phyloP scores from a whole-genome alignment of 2,888 invertebrate species.

The Hesperia comma region DNA sequence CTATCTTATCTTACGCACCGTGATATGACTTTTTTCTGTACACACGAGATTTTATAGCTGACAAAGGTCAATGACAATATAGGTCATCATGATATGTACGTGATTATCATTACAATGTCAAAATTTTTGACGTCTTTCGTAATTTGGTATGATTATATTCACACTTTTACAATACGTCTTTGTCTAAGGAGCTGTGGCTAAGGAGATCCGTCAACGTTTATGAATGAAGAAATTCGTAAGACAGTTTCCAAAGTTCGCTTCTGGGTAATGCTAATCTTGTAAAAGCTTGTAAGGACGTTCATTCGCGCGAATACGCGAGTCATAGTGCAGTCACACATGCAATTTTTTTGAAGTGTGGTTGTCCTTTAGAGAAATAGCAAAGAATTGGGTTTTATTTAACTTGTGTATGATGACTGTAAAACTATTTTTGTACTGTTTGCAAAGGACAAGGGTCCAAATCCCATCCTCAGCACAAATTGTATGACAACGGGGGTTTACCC shows the following conservation, averaged over 20 bases:
- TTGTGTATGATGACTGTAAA: not conserved
- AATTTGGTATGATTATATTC: not conserved
- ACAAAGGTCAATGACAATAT: constrained; percentile 37
- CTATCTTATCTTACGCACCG: constrained; percentile 34
- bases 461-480: not conserved
- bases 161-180: not conserved
- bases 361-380: not conserved
- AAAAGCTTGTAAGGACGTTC: no score
- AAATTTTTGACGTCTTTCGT: constrained; percentile 18
- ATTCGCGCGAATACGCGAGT: no score
- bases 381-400: not conserved
- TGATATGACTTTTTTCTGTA: constrained; percentile 30
- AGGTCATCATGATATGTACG: constrained; percentile 33
- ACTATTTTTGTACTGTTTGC: constrained; percentile 6
- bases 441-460: constrained; percentile 9
- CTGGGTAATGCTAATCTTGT: no score
- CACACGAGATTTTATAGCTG: constrained; percentile 21
- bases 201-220: no score
- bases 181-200: no score
- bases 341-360: no score
- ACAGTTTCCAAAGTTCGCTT: no score
- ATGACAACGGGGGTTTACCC: constrained; percentile 1
- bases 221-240: no score
- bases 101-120: constrained; percentile 32
- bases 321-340: no score